Conservation (phyloP, 2,888 invertebrate genomes). For the Malthinus flaveolus region DNA sequence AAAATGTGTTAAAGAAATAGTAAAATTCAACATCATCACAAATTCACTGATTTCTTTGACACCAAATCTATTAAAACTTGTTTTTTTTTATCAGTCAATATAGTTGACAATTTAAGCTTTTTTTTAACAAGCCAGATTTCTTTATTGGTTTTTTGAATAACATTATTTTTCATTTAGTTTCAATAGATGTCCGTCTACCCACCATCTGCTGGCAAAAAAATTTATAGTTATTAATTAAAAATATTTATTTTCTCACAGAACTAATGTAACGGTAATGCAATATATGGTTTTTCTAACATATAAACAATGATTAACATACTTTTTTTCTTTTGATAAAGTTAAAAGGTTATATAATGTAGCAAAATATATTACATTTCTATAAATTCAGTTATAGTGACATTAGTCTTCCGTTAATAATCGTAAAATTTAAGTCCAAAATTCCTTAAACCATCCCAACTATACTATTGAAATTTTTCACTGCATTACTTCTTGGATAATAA, state of each 20-base stretch:
- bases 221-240: slow-evolving; percentile 7
- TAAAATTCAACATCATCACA: background rate
- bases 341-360: slow-evolving; percentile 1
- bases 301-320: slow-evolving; percentile 8
- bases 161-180: slow-evolving; percentile 7
- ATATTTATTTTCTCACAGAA: slow-evolving; percentile 1
- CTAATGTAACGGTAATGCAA: slow-evolving; percentile 3
- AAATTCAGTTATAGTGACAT: too few relatives aligned
- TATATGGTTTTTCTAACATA: slow-evolving; percentile 6
- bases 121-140: background rate
- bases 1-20: too few relatives aligned
- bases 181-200: background rate
- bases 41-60: background rate
- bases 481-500: too few relatives aligned
- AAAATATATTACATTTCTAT: background rate
- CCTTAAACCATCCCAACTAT: too few relatives aligned
- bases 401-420: too few relatives aligned
- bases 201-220: slow-evolving; percentile 6
- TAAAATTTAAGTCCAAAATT: too few relatives aligned
- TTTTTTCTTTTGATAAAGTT: slow-evolving; percentile 1
- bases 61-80: slow-evolving; percentile 2
- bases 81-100: slow-evolving; percentile 3
- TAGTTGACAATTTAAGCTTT: background rate
- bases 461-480: too few relatives aligned
- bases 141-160: slow-evolving; percentile 3